phyloP scores from a whole-genome alignment of 2,888 invertebrate genomes.

The Cheilosia vernalis region DNA sequence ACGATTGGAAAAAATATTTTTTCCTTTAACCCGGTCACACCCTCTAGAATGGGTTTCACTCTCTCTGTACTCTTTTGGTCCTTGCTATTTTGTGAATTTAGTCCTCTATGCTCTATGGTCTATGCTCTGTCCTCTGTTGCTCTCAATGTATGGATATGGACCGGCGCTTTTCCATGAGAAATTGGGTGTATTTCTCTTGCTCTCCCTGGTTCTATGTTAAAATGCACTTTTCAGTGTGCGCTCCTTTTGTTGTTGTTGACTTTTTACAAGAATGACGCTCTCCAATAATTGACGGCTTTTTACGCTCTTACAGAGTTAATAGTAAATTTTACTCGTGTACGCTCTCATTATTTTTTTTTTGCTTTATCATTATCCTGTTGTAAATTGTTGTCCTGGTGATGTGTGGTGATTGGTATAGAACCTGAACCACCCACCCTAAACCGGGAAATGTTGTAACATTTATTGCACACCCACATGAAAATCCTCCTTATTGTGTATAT shows the following conservation, averaged over 20 bases:
- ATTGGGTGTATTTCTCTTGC: conserved; percentile 18
- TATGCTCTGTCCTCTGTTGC: conserved; percentile 16
- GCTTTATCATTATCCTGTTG: conserved; percentile 52
- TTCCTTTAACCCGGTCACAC: conserved; percentile 83
- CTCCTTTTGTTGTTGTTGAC: conserved; percentile 72
- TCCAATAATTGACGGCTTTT: neutral
- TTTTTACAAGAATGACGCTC: conserved; percentile 38
- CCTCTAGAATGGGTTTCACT: conserved; percentile 80
- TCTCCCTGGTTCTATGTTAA: conserved; percentile 8
- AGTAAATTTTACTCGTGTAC: conserved; percentile 61
- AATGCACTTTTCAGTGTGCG: conserved; percentile 18
- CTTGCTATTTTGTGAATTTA: conserved; percentile 43
- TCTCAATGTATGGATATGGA: conserved; percentile 15
- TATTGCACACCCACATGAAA: conserved; percentile 29
- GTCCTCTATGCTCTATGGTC: neutral
- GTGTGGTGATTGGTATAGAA: conserved; percentile 27
- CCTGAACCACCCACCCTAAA: conserved; percentile 54
- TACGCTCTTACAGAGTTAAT: conserved; percentile 52
- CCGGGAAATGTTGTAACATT: conserved; percentile 64
- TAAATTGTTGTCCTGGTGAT: conserved; percentile 74
- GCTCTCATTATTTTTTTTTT: conserved; percentile 49
- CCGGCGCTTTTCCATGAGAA: conserved; percentile 44
- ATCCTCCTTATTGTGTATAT: conserved; percentile 32
- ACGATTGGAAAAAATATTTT: conserved; percentile 76
- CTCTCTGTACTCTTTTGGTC: conserved; percentile 59